Evolutionary conservation across 1,140 invertebrate genomes (phyloP).

Genomic region (Rhagoletis zephyria): DNA sequence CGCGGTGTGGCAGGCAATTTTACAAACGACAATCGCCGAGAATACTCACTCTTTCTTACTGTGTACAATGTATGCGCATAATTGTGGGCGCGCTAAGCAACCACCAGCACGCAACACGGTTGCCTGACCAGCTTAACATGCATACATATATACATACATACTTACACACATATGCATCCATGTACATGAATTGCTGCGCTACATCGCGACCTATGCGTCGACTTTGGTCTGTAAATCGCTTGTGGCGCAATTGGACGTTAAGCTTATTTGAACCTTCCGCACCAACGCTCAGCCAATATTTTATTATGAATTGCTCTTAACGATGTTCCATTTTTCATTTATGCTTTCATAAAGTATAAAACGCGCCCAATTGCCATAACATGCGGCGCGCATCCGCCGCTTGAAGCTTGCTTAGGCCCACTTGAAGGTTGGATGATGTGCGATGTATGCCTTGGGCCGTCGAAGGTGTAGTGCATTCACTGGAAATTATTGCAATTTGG

Average conservation of each 20-base stretch:
- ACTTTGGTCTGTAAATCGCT: slow-evolving; percentile 6
- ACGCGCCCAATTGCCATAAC: slow-evolving; percentile 47
- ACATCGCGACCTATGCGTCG: neutral
- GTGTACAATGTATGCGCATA: neutral
- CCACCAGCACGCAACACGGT: slow-evolving; percentile 62
- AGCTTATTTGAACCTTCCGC: slow-evolving; percentile 57
- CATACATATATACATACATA: no score
- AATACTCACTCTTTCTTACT: neutral
- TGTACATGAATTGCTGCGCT: neutral
- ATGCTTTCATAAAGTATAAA: slow-evolving; percentile 69
- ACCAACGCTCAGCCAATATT: slow-evolving; percentile 63
- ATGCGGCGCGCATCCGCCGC: slow-evolving; percentile 12
- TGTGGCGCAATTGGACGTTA: slow-evolving; percentile 52
- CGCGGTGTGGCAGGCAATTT: slow-evolving; percentile 49
- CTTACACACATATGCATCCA: neutral
- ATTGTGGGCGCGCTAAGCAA: slow-evolving; percentile 56
- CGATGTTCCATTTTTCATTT: slow-evolving; percentile 72
- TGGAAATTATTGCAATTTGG: slow-evolving; percentile 50
- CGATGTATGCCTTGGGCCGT: slow-evolving; percentile 20
- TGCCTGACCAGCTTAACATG: neutral
- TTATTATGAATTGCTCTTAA: slow-evolving; percentile 73
- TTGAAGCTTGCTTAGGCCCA: neutral
- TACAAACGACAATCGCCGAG: slow-evolving; percentile 43
- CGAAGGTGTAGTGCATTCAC: slow-evolving; percentile 48
- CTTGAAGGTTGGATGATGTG: slow-evolving; percentile 23